Percentiles rank a stretch among this genome's conserved stretches.
These are phyloP conservation scores for Penelope pileata DNA, from an alignment of 2,113 vertebrate species.

Conservation along the genomic window DNA sequence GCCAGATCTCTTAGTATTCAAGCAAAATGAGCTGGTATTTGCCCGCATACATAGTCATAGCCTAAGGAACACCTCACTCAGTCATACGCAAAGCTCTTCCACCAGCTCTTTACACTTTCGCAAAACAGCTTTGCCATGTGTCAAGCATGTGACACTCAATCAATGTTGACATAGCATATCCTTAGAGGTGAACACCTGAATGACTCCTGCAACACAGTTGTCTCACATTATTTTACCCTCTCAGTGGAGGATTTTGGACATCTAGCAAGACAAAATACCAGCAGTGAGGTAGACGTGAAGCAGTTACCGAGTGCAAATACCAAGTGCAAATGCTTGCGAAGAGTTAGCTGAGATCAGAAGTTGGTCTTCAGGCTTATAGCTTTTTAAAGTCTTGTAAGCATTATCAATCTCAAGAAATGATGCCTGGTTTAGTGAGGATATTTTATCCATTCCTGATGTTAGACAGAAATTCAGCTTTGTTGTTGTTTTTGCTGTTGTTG, in stretches of 20 bases:
- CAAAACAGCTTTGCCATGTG: neutral
- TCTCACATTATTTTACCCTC: neutral
- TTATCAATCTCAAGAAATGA: neutral
- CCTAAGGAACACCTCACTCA: neutral
- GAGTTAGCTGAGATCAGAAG: neutral
- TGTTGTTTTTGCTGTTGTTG: neutral
- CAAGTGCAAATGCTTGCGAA: neutral
- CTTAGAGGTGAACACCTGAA: neutral
- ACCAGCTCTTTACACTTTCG: neutral
- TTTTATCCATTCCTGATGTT: neutral
- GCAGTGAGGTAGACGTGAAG: neutral
- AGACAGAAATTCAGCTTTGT: neutral
- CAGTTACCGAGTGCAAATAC: neutral
- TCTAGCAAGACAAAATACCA: neutral
- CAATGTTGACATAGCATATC: rapidly evolving
- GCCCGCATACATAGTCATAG: neutral
- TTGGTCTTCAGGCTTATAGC: neutral
- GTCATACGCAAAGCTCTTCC: neutral
- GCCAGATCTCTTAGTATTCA: neutral
- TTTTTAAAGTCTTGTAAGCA: neutral
- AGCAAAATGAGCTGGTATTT: neutral
- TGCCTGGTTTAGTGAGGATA: neutral
- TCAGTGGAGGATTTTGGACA: neutral
- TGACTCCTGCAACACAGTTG: neutral
- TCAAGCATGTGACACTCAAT: rapidly evolving